Evolutionary conservation across 2,888 invertebrate species (phyloP), one percentile per base, ranked within the genome.

Genomic region (Pseudococcus longispinus): DNA sequence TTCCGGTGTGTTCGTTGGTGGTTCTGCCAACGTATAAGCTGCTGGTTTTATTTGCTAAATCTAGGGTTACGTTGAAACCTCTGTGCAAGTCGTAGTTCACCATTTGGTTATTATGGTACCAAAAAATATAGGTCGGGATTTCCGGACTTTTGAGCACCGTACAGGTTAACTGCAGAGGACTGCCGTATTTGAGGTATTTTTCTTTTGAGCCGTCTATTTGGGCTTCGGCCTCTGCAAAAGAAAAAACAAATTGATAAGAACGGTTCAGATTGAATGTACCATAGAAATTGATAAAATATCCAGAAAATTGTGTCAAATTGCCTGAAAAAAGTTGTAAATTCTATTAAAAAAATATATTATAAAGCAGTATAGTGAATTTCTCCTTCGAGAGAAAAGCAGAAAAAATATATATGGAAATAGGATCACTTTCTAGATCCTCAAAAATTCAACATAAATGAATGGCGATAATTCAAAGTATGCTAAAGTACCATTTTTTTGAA

Each of bases 61-160:
- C 96, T 8, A 96, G 96, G 88, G 95, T 96, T 87, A 97, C 96
- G 91, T 96, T 96, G 90, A 96, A 95, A 87, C 96, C 96, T 88
- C 95, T 93, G 90, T 96, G 96, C 74, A 93, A 93, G 91, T 97
- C 96, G 91, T 96, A 97, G 93, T 97, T 97, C 91, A 97, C 96
- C 96, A 97, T 96, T 89, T 96, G 94, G 90, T 95, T 95, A 91
- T 96, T 96, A 88, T 91, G 89, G 89, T 91, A 91, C 95, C 96
- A 95, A 91, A 95, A 95, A 85, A 96, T 94, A 91, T 95, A 96
- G 84, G 95, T 94, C 8, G 96, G 96, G 46, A 94, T 94, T 90
- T 96, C 96, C 0, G 96, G 96, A 87, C 96, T 96, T 90, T 96
- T 95, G 65, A 95, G 93, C 42, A 97, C 95, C 84, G 94, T 94